Base-by-base conservation (phyloP, 2,797 vertebrate genomes). In the Babyrousa celebensis region DNA sequence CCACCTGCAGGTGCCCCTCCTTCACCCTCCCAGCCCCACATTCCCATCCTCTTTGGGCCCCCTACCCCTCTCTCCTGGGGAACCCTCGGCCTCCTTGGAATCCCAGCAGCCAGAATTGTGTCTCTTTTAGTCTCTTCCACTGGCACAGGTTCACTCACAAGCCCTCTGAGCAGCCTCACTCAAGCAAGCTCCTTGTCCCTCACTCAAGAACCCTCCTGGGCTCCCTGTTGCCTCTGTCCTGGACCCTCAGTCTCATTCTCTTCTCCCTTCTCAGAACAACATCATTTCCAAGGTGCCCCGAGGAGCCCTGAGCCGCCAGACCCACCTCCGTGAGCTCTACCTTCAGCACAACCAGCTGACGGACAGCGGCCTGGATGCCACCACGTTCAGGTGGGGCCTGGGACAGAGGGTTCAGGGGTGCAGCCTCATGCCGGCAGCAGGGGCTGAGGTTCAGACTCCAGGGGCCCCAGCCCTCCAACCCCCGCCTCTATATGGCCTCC, bases 301-400 rank as follows among this genome's bases (percentile, higher is more conserved):
- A 65, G 98, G 98, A 43, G 98, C 98, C 5, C 95, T 98, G 77
- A 96, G 95, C 85, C 95, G 89, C 54, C 98, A 98, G 91, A 88
- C 90, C 15, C 94, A 92, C 2, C 98, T 98, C 52, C 98, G 98
- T 0, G 98, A 98, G 52, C 97, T 98, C n/a, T 92, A 98, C 74
- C 97, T 98, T 21, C 98, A 98, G 94, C 95, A 97, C 83, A 98
- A 98, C 74, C 92, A 79, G 48, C 91, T 98, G 85, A 95, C 97
- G 0, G 97, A 97, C 58, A 80, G 82, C 0, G 96, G 97, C 75
- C 93, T 98, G n/a, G 94, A 98, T 0, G 65, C 79, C 3, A 85
- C 96, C 1, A 96, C 97, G 5, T 98, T 98, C 97, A 98, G 98
- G 98, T 98, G 82, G 43, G 90, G 12, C 16, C 21, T 4, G 23